Evolutionary conservation across 2,113 vertebrate species (phyloP), one percentile per base, ranked within the genome.

Genomic region (Bos indicus): DNA sequence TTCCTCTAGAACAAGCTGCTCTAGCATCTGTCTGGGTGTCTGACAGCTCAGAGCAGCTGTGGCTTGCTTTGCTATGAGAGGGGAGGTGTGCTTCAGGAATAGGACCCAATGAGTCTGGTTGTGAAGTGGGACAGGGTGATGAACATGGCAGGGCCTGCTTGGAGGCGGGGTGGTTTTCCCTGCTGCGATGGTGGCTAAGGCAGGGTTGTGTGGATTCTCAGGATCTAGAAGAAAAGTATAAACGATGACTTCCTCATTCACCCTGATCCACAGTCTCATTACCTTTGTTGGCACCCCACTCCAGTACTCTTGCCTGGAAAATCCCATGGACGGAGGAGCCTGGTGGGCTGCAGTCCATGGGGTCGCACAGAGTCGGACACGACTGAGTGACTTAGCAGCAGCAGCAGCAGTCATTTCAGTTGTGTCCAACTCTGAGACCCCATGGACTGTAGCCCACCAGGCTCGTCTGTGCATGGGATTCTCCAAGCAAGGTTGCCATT

Each of bases 231-330:
- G 56, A 62, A 77, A 54, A 52, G 25, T 8, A 9, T 13, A 25
- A 13, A 36, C 1, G 6, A 9, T 46, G 6, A 4, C 13, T 17
- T 3, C 17, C 3, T 0, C 25, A 3, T 56, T 52, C 5, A 23
- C 36, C 14, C 15, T 48, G 13, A 71, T 43, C 71, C 0, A 0
- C 12, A 77, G 15, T 36, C 67, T 90, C 46, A 2, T 12, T 43
- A 26, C 3, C 26, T 51, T 51, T 77, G 40, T 43, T 43, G 40
- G 43, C 43, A 46, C 43, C 43, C 43, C 43, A 46, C 43, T 46
- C 43, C 43, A 46, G 43, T 46, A 46, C 43, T 46, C 43, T 46
- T 46, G 43, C 43, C 43, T 46, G 43, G 43, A 46, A 6, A 46
- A 7, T 46, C 43, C 43, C 43, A 46, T 6, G 43, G 43, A 46